Conservation (phyloP, 1,140 invertebrate genomes). For the Pectinophora gossypiella region DNA sequence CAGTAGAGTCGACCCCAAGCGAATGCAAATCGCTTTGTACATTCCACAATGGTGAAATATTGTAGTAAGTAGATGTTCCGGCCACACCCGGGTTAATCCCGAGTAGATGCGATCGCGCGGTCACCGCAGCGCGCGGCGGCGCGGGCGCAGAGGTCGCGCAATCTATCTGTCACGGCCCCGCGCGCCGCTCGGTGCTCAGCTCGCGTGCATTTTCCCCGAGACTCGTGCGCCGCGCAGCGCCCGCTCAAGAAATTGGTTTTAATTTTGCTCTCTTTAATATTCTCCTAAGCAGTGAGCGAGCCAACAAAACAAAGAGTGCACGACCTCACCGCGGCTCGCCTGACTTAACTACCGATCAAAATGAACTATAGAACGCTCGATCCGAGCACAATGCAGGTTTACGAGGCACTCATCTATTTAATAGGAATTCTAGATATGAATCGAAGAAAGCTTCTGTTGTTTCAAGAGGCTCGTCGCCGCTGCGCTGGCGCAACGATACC, state of each 20-base stretch:
- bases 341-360: no score
- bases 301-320: no score
- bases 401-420: not conserved
- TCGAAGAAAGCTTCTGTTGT: slow-evolving; percentile 3
- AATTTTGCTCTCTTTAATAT: slow-evolving; percentile 1
- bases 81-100: not conserved
- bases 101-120: not conserved
- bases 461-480: not conserved
- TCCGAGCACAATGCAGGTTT: not conserved
- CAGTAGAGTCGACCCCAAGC: no score
- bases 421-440: not conserved
- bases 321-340: not conserved
- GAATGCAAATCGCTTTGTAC: no score
- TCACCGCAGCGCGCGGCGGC: slow-evolving; percentile 7
- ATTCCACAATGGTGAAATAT: not conserved
- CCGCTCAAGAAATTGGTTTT: slow-evolving; percentile 1
- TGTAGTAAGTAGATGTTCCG: not conserved
- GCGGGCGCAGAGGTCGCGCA: slow-evolving; percentile 5
- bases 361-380: no score
- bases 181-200: not conserved
- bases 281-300: no score
- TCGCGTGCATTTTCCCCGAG: not conserved
- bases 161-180: slow-evolving; percentile 13
- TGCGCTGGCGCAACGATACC: not conserved
- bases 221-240: not conserved